Base-by-base conservation (phyloP, 2,888 invertebrate genomes). In the Rhingia campestris region DNA sequence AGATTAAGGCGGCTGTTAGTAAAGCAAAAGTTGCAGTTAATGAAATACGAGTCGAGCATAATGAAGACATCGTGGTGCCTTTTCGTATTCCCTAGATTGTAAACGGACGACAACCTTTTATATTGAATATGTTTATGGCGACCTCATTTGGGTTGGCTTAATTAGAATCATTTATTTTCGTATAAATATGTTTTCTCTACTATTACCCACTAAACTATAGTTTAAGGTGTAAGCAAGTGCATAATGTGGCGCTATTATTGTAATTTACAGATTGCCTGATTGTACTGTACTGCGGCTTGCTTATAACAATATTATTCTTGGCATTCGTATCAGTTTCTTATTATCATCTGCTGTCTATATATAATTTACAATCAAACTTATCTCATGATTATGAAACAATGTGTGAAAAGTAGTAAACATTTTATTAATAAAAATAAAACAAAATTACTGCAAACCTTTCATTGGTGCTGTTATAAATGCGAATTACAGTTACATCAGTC, bases 11-110 rank as follows among this genome's bases (percentile, higher is more conserved):
- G 84, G 93, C 95, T 64, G 93, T 96, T 45, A 94, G 93, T 87
- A 94, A 94, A 90, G 95, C 95, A 4, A 94, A 94, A 12, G 92
- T 93, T 37, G 96, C 96, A 61, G 93, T 97, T 82, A 93, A 93
- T 12, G 95, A 96, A 86, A 94, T 97, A n/a, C 94, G 95, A 89
- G 95, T 97, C 73, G 95, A 96, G 88, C 97, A 97, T 89, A 96
- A 95, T 90, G 97, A 97, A 91, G 97, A 97, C 88, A 92, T 97
- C 88, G 97, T 97, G 80, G 97, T 97, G 67, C 96, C 97, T 7
- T 97, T 97, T 93, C 93, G 95, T 89, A 95, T 96, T 86, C 95
- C 95, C 86, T 95, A 94, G 93, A 86, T 85, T 30, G 82, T 72
- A 69, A 49, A 54, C n/a, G 74, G 41, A 53, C 63, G 43, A 49